Evolutionary conservation across 2,113 vertebrate genomes (phyloP).

Genomic region (Bothrops jararaca): DNA sequence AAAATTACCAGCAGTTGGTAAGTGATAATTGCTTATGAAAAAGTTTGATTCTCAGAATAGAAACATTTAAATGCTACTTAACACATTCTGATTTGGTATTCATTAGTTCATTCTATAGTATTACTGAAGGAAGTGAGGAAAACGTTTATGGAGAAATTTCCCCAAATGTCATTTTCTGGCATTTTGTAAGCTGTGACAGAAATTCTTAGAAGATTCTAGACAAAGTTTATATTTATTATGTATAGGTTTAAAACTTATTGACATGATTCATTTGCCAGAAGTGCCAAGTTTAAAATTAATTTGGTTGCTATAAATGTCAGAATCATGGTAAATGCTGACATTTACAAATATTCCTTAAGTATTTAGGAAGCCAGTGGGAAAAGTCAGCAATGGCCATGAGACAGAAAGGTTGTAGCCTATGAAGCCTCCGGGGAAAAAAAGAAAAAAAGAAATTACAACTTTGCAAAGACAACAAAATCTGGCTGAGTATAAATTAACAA

Average conservation of each 20-base stretch:
- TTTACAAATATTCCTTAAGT: neutral
- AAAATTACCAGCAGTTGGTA: neutral
- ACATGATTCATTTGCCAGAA: neutral
- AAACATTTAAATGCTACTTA: neutral
- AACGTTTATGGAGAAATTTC: constrained; percentile 44
- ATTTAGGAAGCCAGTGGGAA: neutral
- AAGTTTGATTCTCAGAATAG: neutral
- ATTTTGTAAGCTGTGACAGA: constrained; percentile 32
- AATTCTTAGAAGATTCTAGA: constrained; percentile 46
- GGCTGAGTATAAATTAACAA: neutral
- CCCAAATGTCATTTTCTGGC: constrained; percentile 37
- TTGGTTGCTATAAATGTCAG: neutral
- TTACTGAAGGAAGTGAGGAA: neutral
- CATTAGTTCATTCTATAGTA: neutral
- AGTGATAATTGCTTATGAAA: neutral
- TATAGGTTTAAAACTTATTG: neutral
- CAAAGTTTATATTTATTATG: neutral
- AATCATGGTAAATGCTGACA: neutral
- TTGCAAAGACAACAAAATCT: neutral
- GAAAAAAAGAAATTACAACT: neutral
- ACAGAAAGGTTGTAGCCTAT: neutral
- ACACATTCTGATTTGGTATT: neutral
- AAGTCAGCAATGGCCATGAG: neutral
- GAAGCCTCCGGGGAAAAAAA: neutral
- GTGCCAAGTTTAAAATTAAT: neutral